Evolutionary conservation across 2,113 vertebrate genomes (phyloP).

Genomic region (Chaetodon trifascialis): DNA sequence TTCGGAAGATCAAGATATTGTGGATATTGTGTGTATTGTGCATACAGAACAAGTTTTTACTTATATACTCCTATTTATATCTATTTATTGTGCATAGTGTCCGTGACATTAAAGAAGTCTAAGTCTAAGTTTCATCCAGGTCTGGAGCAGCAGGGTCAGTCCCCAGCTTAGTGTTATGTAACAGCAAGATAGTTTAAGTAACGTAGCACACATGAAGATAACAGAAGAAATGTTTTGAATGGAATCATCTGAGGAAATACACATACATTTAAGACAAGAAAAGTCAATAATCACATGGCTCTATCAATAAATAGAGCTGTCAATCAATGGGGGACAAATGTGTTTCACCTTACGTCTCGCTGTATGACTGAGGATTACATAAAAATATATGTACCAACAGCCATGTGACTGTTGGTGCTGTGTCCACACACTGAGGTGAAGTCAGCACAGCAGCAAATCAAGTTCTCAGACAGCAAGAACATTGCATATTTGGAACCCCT

Average conservation of each 20-base stretch:
- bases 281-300: neutral
- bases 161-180: neutral
- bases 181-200: neutral
- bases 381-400: neutral
- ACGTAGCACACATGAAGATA: neutral
- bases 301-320: conserved; percentile 6
- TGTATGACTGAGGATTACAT: conserved; percentile 14
- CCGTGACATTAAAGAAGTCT: too few relatives aligned
- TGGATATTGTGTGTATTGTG: too few relatives aligned
- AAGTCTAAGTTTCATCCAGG: neutral
- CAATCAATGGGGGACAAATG: neutral
- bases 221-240: neutral
- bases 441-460: neutral
- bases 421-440: too few relatives aligned
- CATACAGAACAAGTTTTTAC: neutral
- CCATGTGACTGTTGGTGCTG: conserved; percentile 4
- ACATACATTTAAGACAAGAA: neutral
- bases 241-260: neutral
- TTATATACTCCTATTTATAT: too few relatives aligned
- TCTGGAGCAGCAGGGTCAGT: neutral
- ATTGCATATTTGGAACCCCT: too few relatives aligned
- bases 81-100: too few relatives aligned
- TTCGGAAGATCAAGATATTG: neutral
- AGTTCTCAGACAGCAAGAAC: neutral
- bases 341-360: neutral